Evolutionary conservation across 2,113 vertebrate species (phyloP), one percentile per base, ranked within the genome.

Genomic region (Sarotherodon lohbergeri): DNA sequence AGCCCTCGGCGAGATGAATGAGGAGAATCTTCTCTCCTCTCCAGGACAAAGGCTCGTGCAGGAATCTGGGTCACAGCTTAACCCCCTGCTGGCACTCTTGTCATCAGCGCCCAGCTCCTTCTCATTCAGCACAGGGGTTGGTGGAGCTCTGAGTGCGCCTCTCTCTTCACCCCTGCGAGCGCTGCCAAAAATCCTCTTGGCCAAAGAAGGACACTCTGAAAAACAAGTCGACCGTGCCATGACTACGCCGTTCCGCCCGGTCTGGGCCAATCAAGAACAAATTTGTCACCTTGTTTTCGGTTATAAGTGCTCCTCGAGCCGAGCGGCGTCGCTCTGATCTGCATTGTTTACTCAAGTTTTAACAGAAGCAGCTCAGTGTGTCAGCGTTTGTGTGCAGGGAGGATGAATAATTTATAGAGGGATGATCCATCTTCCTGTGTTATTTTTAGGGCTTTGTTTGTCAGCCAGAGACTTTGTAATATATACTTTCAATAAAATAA

Each of bases 21-120:
- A 50, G 87, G 80, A 85, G 90, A 81, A 85, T 92, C 87, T 84
- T 80, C 91, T 88, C 83, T 81, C 82, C 81, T 85, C 59, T 87
- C 43, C 78, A 12, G 81, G 84, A 94, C 93, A 94, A 94, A 93
- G 93, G 41, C 78, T 83, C 11, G 4, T 56, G 88, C 43, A 85
- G 89, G 86, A 89, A 94, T 92, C 91, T 94, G 91, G 93, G 93
- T 93, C 93, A 94, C 78, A 68, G 92, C 92, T 94, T 92, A 92
- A 89, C 93, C 93, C 93, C 93, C 93, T n/a, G 57, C 83, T 16
- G 86, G 48, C 88, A 32, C 66, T 55, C 73, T 48, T 36, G 81
- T 61, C 82, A 63, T 71, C 16, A 13, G 68, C 8, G 68, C 82
- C 84, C 82, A 14, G 88, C 89, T 92, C 80, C 90, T 90, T 90